Conservation (phyloP, 2,888 invertebrate species). For the Andrena minutula region DNA sequence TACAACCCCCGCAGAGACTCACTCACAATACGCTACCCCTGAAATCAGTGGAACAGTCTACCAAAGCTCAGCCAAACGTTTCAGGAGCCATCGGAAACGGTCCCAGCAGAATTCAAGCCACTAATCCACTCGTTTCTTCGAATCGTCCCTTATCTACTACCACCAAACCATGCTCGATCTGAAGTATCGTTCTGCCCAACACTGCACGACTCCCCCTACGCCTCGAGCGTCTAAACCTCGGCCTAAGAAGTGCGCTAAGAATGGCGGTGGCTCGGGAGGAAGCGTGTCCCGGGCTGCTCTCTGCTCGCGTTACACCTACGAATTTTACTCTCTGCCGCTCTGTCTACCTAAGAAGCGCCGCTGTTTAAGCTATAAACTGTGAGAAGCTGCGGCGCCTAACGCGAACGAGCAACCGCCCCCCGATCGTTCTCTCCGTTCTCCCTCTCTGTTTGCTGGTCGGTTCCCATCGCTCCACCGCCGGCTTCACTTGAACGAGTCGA, state of each 20-base stretch:
- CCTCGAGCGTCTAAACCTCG: slow-evolving; percentile 37
- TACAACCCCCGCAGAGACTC: too few relatives aligned
- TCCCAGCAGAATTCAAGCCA: too few relatives aligned
- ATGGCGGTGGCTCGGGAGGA: slow-evolving; percentile 29
- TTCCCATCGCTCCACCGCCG: slow-evolving; percentile 3
- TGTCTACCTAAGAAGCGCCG: slow-evolving; percentile 40
- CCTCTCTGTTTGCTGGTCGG: background rate
- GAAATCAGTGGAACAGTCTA: too few relatives aligned
- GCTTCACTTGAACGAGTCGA: slow-evolving; percentile 81
- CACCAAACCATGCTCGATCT: too few relatives aligned
- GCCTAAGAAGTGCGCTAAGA: slow-evolving; percentile 38
- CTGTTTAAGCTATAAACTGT: slow-evolving; percentile 40
- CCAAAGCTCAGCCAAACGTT: background rate
- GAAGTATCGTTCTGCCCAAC: slow-evolving; percentile 17
- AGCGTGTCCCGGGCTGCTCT: slow-evolving; percentile 37
- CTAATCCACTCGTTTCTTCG: too few relatives aligned
- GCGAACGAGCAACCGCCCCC: slow-evolving; percentile 18
- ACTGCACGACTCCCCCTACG: slow-evolving; percentile 10
- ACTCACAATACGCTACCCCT: too few relatives aligned
- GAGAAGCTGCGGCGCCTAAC: slow-evolving; percentile 42
- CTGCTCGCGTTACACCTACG: slow-evolving; percentile 29
- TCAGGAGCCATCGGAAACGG: slow-evolving; percentile 1
- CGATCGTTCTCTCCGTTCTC: too few relatives aligned
- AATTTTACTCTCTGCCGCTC: slow-evolving; percentile 19
- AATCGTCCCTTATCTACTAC: too few relatives aligned